Evolutionary conservation across 1,140 invertebrate genomes (phyloP).

Genomic region (Drosophila bipectinata): DNA sequence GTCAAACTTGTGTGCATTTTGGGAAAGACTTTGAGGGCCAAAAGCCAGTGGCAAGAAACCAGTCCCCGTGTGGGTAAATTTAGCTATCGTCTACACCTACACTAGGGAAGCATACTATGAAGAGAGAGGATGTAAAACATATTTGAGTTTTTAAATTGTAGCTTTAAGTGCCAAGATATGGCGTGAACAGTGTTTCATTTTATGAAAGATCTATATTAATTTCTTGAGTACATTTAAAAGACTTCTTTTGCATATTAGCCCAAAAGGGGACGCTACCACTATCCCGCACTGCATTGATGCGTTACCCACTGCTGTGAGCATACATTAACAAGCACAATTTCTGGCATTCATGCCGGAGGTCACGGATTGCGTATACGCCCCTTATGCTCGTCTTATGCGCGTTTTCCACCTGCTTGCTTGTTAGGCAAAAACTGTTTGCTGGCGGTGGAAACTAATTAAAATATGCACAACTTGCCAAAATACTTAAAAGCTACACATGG

Average conservation of each 20-base stretch:
- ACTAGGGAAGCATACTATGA: background rate
- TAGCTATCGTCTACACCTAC: background rate
- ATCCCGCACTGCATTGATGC: conserved; percentile 1
- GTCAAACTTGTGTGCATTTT: conserved; percentile 20
- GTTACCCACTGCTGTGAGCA: background rate
- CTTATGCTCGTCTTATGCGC: conserved; percentile 17
- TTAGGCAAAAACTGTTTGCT: conserved; percentile 47
- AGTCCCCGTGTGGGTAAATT: conserved; percentile 5
- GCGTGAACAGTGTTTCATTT: no score
- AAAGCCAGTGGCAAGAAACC: conserved; percentile 2
- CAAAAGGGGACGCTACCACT: background rate
- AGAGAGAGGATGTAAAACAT: background rate
- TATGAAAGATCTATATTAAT: no score
- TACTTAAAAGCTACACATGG: conserved; percentile 62
- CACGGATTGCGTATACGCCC: conserved; percentile 60
- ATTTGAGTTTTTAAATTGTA: no score
- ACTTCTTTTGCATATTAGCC: background rate
- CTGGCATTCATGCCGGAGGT: conserved; percentile 10
- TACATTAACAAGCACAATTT: conserved; percentile 14
- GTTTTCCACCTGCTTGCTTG: conserved; percentile 40
- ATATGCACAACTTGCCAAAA: conserved; percentile 79
- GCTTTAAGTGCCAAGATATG: no score
- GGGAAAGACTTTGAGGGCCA: conserved; percentile 9
- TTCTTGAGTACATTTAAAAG: background rate
- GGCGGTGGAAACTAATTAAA: conserved; percentile 72